Conservation (phyloP, 2,113 vertebrate species). For the Gallinago jamesoni region DNA sequence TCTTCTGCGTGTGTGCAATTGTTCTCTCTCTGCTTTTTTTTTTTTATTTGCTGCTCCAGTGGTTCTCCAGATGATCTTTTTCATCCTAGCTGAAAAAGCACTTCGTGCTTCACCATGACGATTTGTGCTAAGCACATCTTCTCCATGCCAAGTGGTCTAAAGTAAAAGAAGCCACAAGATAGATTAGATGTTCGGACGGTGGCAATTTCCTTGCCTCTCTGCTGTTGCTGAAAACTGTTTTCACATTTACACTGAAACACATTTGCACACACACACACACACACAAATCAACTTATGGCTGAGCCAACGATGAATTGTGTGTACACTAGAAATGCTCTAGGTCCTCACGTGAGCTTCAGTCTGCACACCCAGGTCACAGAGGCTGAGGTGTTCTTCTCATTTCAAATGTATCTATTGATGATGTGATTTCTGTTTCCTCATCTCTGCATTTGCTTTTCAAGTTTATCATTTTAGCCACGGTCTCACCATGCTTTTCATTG, state of each 20-base stretch:
- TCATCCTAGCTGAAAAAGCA: background rate
- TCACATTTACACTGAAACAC: background rate
- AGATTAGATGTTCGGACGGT: background rate
- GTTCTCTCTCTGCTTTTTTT: background rate
- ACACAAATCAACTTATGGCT: background rate
- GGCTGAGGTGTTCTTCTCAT: conserved; percentile 7
- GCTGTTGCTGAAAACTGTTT: conserved; percentile 14
- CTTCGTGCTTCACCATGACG: background rate
- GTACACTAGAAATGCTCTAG: background rate
- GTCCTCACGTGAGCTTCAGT: background rate
- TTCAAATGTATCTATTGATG: conserved; percentile 45
- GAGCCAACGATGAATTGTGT: background rate
- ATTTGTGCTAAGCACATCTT: background rate
- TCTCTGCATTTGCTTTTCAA: conserved; percentile 25
- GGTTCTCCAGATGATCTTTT: background rate
- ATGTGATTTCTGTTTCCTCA: background rate
- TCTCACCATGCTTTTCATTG: background rate
- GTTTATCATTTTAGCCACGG: background rate
- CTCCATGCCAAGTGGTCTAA: background rate
- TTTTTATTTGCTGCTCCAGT: background rate
- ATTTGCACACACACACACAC: background rate
- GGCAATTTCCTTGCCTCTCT: background rate
- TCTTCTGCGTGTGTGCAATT: background rate
- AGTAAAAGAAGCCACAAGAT: background rate
- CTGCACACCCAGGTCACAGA: conserved; percentile 26